Conservation (phyloP, 2,797 vertebrate genomes). For the Poecilia velifera region DNA sequence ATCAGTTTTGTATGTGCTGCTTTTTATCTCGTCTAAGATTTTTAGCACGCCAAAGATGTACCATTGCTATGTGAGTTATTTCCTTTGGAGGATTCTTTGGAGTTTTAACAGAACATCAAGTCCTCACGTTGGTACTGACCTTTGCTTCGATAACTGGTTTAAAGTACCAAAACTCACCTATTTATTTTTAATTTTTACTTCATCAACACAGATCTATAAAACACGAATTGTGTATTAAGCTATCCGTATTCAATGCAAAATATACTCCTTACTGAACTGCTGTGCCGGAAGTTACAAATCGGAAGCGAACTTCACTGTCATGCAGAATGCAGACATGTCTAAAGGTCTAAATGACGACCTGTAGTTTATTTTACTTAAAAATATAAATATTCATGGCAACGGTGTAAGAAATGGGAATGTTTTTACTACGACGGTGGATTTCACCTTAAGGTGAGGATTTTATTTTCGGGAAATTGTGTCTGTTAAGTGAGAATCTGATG, state of each 20-base stretch:
- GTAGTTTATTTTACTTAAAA: neutral
- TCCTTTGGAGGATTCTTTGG: neutral
- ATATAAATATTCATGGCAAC: neutral
- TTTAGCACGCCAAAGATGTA: neutral
- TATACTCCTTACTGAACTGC: neutral
- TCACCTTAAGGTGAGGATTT: constrained; percentile 31
- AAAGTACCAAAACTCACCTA: neutral
- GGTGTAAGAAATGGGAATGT: neutral
- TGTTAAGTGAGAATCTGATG: neutral
- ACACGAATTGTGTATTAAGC: neutral
- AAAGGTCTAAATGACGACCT: neutral
- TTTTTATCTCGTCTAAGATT: neutral
- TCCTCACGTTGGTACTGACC: neutral
- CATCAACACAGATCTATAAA: neutral
- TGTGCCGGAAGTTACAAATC: constrained; percentile 1
- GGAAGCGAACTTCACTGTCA: constrained; percentile 1
- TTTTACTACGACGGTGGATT: rapidly evolving
- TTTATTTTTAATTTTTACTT: neutral
- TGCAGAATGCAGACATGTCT: neutral
- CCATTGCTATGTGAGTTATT: neutral
- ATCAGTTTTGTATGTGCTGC: neutral
- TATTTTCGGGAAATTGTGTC: neutral
- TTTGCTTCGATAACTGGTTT: neutral
- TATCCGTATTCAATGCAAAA: neutral
- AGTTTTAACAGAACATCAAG: neutral